phyloP scores from a whole-genome alignment of 1,140 invertebrate species.

The Trachelipus rathkii region DNA sequence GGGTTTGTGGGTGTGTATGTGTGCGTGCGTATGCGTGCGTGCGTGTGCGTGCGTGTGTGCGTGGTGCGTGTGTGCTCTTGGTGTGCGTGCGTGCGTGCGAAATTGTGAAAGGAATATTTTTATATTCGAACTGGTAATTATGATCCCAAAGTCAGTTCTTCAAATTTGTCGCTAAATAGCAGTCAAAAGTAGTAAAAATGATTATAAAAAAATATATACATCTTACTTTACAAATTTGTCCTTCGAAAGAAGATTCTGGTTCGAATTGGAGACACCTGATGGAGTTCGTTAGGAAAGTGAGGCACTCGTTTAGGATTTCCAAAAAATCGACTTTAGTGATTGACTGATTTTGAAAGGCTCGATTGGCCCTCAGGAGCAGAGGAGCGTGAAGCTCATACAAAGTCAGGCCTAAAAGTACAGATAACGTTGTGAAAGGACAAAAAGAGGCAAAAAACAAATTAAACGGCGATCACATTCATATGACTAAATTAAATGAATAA shows the following conservation, averaged over 20 bases:
- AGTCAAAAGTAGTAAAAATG: too few relatives aligned
- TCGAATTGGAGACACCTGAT: slow-evolving; percentile 40
- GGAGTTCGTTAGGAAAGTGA: slow-evolving; percentile 24
- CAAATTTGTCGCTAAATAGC: too few relatives aligned
- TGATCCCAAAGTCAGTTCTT: too few relatives aligned
- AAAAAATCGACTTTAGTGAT: slow-evolving; percentile 34
- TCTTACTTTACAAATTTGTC: slow-evolving; percentile 34
- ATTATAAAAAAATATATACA: background rate
- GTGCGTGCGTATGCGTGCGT: too few relatives aligned
- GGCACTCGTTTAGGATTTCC: slow-evolving; percentile 21
- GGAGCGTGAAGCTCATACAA: slow-evolving; percentile 43
- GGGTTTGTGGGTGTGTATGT: too few relatives aligned
- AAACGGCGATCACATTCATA: background rate
- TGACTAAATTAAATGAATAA: too few relatives aligned
- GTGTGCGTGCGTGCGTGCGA: too few relatives aligned
- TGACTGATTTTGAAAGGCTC: slow-evolving; percentile 33
- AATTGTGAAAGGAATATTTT: too few relatives aligned
- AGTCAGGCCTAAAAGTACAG: slow-evolving; percentile 27
- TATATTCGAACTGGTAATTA: too few relatives aligned
- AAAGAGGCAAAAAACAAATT: background rate
- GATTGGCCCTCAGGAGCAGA: slow-evolving; percentile 38
- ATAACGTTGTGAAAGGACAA: background rate
- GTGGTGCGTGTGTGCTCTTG: too few relatives aligned
- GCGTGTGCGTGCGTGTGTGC: too few relatives aligned
- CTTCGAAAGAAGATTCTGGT: slow-evolving; percentile 36